Evolutionary conservation across 2,797 vertebrate genomes (phyloP).

Genomic region (Lindbergichthys nudifrons): DNA sequence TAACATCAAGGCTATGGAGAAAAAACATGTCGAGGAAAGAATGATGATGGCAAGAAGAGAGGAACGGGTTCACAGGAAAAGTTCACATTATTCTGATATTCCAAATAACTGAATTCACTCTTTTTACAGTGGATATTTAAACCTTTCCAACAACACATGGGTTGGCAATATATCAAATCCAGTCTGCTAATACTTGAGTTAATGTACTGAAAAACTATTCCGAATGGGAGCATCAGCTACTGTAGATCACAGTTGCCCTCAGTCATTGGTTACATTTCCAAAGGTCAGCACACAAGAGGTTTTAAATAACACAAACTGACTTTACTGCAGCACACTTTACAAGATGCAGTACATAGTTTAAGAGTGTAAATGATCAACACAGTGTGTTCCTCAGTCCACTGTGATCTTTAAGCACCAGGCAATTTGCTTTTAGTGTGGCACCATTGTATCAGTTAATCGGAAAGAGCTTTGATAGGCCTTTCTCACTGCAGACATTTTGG

Average conservation of each 20-base stretch:
- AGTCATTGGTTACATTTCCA: slow-evolving; percentile 33
- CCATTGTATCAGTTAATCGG: background rate
- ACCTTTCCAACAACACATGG: slow-evolving; percentile 6
- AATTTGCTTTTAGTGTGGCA: background rate
- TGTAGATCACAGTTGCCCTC: slow-evolving; percentile 20
- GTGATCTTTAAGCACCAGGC: background rate
- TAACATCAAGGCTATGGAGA: slow-evolving; percentile 21
- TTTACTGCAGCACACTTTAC: background rate
- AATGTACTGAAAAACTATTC: slow-evolving; percentile 33
- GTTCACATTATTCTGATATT: slow-evolving; percentile 37
- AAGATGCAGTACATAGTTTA: background rate
- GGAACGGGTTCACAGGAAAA: slow-evolving; percentile 3
- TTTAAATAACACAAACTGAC: slow-evolving; percentile 10
- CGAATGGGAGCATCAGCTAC: slow-evolving; percentile 34
- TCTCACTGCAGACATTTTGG: too few species aligned
- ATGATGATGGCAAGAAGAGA: background rate
- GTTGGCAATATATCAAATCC: slow-evolving; percentile 23
- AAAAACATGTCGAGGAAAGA: background rate
- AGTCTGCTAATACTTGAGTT: background rate
- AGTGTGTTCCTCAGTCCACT: background rate
- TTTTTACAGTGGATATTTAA: slow-evolving; percentile 23
- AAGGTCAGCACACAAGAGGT: slow-evolving; percentile 15
- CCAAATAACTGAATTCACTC: slow-evolving; percentile 13
- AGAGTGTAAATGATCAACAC: background rate
- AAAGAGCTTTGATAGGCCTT: background rate